These are phyloP conservation scores for Hirtodrosophila alboralis DNA, from an alignment of 2,888 invertebrate genomes.

Conservation along the genomic window DNA sequence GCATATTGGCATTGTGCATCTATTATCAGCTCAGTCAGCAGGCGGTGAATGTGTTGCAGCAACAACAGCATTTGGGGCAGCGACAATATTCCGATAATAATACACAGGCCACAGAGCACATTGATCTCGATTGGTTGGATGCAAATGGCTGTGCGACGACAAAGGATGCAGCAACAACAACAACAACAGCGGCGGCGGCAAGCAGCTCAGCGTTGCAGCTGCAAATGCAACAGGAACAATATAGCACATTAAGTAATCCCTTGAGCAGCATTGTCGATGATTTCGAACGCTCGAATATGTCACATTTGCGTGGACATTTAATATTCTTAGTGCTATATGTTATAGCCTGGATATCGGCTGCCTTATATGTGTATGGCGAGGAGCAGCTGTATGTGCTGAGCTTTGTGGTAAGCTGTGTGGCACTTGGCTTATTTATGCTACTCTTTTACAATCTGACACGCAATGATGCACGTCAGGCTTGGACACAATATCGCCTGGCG, in stretches of 20 bases:
- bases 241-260: slow-evolving; percentile 88
- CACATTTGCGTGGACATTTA: slow-evolving; percentile 92
- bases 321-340: slow-evolving; percentile 90
- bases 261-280: slow-evolving; percentile 92
- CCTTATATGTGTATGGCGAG: slow-evolving; percentile 89
- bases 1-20: slow-evolving; percentile 90
- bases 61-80: slow-evolving; percentile 45
- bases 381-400: slow-evolving; percentile 86
- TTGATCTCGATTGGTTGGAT: slow-evolving; percentile 91
- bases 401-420: slow-evolving; percentile 89
- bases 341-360: slow-evolving; percentile 91
- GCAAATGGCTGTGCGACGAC: slow-evolving; percentile 84
- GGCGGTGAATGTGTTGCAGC: slow-evolving; percentile 69
- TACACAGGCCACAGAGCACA: slow-evolving; percentile 93
- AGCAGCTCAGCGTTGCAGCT: slow-evolving; percentile 83
- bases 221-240: slow-evolving; percentile 85
- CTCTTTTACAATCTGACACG: slow-evolving; percentile 94
- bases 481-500: slow-evolving; percentile 86
- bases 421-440: slow-evolving; percentile 91
- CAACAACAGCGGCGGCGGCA: no score
- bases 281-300: slow-evolving; percentile 91
- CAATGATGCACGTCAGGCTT: slow-evolving; percentile 92
- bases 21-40: slow-evolving; percentile 88
- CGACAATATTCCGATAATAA: slow-evolving; percentile 84
- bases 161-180: no score